Conservation (phyloP, 2,888 invertebrate genomes). For the Noctua fimbriata region DNA sequence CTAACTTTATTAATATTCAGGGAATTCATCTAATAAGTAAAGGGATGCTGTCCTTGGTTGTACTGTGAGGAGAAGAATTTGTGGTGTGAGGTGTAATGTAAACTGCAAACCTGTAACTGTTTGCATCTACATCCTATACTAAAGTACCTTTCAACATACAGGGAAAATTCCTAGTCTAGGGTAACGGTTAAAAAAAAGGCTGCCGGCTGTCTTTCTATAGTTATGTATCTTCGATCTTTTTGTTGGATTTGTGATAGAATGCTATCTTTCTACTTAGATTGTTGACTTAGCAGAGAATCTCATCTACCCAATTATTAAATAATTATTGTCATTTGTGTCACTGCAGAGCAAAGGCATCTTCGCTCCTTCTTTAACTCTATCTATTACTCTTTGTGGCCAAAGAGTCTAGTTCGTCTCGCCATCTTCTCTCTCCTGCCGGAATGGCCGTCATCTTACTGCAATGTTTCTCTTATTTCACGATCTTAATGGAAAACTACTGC, state of each 20-base stretch:
- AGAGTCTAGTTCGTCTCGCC: neutral
- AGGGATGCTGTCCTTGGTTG: neutral
- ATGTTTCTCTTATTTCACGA: conserved; percentile 6
- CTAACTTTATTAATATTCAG: neutral
- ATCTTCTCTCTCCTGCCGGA: neutral
- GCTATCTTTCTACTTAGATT: neutral
- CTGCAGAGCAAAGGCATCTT: neutral
- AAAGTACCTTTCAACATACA: neutral
- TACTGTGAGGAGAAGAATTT: neutral
- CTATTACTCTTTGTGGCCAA: neutral
- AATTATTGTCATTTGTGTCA: neutral
- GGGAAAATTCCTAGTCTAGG: too few species aligned
- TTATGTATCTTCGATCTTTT: neutral
- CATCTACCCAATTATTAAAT: neutral
- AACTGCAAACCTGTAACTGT: neutral
- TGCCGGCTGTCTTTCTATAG: neutral
- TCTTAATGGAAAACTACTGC: conserved; percentile 32
- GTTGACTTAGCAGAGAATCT: neutral
- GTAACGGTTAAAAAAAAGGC: too few species aligned
- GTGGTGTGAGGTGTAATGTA: neutral
- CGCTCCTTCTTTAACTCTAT: neutral
- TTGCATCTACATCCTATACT: neutral
- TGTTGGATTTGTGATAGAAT: neutral
- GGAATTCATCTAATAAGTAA: neutral
- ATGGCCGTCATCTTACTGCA: neutral